Conservation (phyloP, 2,888 invertebrate genomes). For the Eupeodes latifasciatus region DNA sequence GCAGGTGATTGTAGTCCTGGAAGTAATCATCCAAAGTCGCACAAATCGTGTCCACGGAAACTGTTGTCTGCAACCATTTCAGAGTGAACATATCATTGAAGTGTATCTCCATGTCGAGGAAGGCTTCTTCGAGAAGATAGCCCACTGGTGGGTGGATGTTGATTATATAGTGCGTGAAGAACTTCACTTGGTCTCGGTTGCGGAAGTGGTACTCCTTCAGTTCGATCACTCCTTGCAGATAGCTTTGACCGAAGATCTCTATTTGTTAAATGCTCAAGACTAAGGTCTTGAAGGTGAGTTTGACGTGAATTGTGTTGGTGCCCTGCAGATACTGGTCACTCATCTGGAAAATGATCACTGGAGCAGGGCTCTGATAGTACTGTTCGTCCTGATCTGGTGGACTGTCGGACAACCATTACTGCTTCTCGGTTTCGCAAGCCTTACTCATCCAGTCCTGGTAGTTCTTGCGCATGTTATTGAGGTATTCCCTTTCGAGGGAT, state of each 20-base stretch:
- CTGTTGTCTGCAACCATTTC: slow-evolving; percentile 91
- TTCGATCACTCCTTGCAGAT: slow-evolving; percentile 93
- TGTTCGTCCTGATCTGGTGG: slow-evolving; percentile 93
- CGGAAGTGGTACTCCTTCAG: slow-evolving; percentile 96
- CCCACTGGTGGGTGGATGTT: slow-evolving; percentile 91
- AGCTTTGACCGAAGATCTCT: slow-evolving; percentile 93
- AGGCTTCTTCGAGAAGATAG: slow-evolving; percentile 95
- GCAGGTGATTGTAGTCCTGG: slow-evolving; percentile 95
- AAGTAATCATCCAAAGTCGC: slow-evolving; percentile 98
- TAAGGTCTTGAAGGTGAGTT: slow-evolving; percentile 94
- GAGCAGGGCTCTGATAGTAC: slow-evolving; percentile 96
- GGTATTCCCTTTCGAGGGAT: slow-evolving; percentile 92
- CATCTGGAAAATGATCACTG: slow-evolving; percentile 99
- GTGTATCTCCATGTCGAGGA: slow-evolving; percentile 94
- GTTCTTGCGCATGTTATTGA: slow-evolving; percentile 94
- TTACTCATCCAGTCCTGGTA: slow-evolving; percentile 98
- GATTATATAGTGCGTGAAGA: slow-evolving; percentile 97
- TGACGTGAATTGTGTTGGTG: slow-evolving; percentile 90
- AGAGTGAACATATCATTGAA: slow-evolving; percentile 95
- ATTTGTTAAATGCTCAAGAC: slow-evolving; percentile 96
- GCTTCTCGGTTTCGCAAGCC: slow-evolving; percentile 94
- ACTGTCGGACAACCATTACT: slow-evolving; percentile 94
- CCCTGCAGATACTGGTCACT: slow-evolving; percentile 97
- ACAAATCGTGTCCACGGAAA: slow-evolving; percentile 95
- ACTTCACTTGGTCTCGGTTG: slow-evolving; percentile 92